These are phyloP conservation scores for Paracyclopina nana DNA, from an alignment of 1,140 invertebrate species.

Conservation along the genomic window DNA sequence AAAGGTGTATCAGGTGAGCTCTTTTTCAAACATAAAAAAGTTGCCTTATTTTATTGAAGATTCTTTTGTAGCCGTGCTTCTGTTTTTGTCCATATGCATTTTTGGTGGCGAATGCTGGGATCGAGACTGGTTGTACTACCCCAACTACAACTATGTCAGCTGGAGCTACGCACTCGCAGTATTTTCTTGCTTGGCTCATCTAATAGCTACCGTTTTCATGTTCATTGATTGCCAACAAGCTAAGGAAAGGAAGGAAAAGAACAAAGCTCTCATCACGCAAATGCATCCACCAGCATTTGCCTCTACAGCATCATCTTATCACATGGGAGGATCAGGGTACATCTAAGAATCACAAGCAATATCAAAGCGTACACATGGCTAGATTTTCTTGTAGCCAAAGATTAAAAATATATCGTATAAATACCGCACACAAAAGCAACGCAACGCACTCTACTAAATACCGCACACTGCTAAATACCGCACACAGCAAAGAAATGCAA, in stretches of 20 bases:
- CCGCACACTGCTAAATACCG: too few species aligned
- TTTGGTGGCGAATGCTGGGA: constrained; percentile 74
- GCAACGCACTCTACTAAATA: too few species aligned
- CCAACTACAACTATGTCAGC: constrained; percentile 81
- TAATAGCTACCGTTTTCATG: constrained; percentile 3
- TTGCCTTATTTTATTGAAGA: constrained; percentile 17
- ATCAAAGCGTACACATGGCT: too few species aligned
- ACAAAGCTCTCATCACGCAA: constrained; percentile 14
- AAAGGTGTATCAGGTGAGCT: constrained; percentile 45
- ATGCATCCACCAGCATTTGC: constrained; percentile 11
- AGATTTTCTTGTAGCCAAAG: too few species aligned
- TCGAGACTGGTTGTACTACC: constrained; percentile 80
- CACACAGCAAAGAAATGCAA: too few species aligned
- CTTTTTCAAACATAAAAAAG: too few species aligned
- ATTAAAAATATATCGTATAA: too few species aligned
- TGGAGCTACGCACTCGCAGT: constrained; percentile 75
- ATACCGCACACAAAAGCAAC: too few species aligned
- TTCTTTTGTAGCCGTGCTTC: constrained; percentile 41
- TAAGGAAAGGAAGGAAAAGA: constrained; percentile 14
- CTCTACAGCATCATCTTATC: neutral
- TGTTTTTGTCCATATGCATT: constrained; percentile 59
- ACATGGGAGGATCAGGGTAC: neutral
- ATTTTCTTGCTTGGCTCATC: constrained; percentile 1
- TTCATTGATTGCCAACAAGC: constrained; percentile 1
- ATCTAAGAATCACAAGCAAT: too few species aligned